Evolutionary conservation across 2,797 vertebrate species (phyloP).

Genomic region (Gymnothorax reevesii): DNA sequence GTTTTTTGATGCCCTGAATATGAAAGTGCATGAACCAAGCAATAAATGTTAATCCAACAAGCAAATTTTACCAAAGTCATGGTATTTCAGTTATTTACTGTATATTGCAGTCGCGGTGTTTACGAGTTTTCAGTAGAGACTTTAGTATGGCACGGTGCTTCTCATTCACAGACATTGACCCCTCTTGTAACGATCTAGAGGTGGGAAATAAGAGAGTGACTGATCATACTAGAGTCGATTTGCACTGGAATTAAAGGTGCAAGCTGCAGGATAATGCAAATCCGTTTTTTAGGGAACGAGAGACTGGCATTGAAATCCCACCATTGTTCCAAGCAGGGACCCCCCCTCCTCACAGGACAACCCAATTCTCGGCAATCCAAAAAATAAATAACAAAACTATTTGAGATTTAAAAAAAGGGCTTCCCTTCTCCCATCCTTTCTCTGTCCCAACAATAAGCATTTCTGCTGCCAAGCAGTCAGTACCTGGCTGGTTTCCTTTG

Average conservation of each 20-base stretch:
- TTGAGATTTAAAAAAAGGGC: conserved; percentile 51
- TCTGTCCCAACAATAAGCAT: conserved; percentile 70
- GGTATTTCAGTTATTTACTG: conserved; percentile 70
- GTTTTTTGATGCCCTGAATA: conserved; percentile 64
- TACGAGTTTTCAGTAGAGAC: conserved; percentile 66
- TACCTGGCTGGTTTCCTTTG: conserved; percentile 74
- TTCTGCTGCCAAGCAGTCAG: conserved; percentile 66
- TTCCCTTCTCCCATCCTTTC: conserved; percentile 52
- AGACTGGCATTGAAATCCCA: conserved; percentile 7
- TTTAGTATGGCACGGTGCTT: conserved; percentile 66
- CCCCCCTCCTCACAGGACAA: conserved; percentile 41
- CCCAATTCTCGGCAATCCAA: conserved; percentile 44
- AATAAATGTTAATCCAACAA: conserved; percentile 73
- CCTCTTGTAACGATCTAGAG: conserved; percentile 60
- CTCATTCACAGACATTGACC: conserved; percentile 54
- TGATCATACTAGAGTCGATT: not conserved
- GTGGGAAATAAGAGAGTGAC: conserved; percentile 59
- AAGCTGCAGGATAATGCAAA: conserved; percentile 29
- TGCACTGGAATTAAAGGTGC: not conserved
- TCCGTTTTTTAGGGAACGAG: conserved; percentile 19
- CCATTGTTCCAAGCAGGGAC: conserved; percentile 46
- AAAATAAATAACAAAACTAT: conserved; percentile 55
- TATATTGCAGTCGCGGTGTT: conserved; percentile 55
- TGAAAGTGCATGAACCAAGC: conserved; percentile 65
- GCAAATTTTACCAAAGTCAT: conserved; percentile 66